Evolutionary conservation across 2,888 invertebrate species (phyloP), one percentile per base, ranked within the genome.

Genomic region (Ommatoiulus sabulosus): DNA sequence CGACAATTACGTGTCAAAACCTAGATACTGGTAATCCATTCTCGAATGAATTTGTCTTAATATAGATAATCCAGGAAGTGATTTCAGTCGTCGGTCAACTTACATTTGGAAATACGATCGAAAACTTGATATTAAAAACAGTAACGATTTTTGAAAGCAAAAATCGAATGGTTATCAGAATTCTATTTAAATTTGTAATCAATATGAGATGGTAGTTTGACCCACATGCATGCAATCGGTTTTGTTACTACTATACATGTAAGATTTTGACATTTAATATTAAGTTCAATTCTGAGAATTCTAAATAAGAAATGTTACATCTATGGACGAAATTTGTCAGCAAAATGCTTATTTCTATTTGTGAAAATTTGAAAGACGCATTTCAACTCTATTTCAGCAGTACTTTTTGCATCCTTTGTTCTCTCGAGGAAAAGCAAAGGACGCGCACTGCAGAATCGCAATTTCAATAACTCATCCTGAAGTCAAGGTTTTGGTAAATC

Each of bases 1-100:
- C 20, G 80, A 35, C 80, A 80, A 80, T 80, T 80, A 80, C 80
- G 80, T 80, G 80, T 80, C 35, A 35, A 80, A 80, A 80, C 80
- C 80, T 80, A 80, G 80, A 20, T 35, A 80, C 80, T 80, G 80
- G 80, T 80, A 80, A 80, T 80, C 80, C 80, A 20, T 80, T 35
- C 35, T 35, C 35, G 5, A 12, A 24, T 80, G 80, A 5, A 8
- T 12, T 3, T 80, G 80, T 10, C 80, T 80, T 80, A 35, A 35
- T 35, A 35, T 80, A 80, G 80, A 8, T 35, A 80, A 80, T 10
- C 24, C 80, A 80, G 80, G 80, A 80, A 80, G 80, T 80, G 80
- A 80, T 80, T 80, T 80, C 80, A 80, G 80, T 35, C 35, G 35
- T 35, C 12, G 80, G 15, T 35, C 80, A 20, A 80, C 80, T 80